Evolutionary conservation across 2,797 vertebrate genomes (phyloP).

Genomic region (Mus spretus): DNA sequence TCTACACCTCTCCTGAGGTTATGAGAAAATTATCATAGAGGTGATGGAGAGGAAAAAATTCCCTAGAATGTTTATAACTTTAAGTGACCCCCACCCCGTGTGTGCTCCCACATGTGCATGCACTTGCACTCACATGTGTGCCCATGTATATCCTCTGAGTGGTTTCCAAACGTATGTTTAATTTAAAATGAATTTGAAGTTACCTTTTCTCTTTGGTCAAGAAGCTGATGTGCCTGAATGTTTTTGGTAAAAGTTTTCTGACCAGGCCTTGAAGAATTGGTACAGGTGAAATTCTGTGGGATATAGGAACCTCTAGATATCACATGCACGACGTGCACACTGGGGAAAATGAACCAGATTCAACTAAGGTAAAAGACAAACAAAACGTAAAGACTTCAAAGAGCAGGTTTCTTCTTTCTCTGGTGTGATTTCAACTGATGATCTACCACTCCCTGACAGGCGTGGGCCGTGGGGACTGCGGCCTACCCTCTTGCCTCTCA

Average conservation of each 20-base stretch:
- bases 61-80: neutral
- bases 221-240: neutral
- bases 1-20: neutral
- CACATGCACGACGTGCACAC: neutral
- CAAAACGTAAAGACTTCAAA: neutral
- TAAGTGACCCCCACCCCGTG: neutral
- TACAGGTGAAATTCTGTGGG: constrained; percentile 18
- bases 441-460: neutral
- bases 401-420: neutral
- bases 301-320: neutral
- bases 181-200: neutral
- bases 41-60: neutral
- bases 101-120: neutral
- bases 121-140: too few species aligned
- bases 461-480: rapidly evolving
- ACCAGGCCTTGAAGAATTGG: neutral
- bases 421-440: neutral
- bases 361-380: neutral
- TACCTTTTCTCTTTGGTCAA: neutral
- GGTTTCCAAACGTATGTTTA: neutral
- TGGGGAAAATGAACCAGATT: neutral
- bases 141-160: neutral
- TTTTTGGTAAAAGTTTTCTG: neutral
- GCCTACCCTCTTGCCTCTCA: neutral
- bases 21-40: neutral